Base-by-base conservation (phyloP, 2,888 invertebrate species). In the Diadegma fenestrale region DNA sequence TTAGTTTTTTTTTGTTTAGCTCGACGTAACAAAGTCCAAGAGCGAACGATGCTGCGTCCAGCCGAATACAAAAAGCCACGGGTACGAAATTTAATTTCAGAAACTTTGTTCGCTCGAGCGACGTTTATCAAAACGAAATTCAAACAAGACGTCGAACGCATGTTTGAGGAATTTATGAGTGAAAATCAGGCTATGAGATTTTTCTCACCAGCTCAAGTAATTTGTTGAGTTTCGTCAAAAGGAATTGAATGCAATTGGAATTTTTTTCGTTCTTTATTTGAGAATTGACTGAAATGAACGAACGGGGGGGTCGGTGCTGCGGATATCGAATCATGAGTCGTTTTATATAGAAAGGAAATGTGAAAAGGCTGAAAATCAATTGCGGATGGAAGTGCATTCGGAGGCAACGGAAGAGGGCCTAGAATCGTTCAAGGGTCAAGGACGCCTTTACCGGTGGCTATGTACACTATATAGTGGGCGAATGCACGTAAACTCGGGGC, bases 351-450 rank as follows among this genome's bases (percentile, higher is more conserved):
- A 33, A 17, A 63, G 26, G 71, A 82, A 82, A 54, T 61, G 69
- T 69, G 83, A 76, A 85, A 64, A 58, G 63, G 58, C 45, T 68
- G 66, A 80, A 69, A 30, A 22, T 26, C 22, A 54, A 51, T 43
- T 77, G n/a, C n/a, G 76, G 72, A 72, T 58, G 76, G 58, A 80
- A 77, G 77, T 61, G 22, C 33, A 80, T 64, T 43, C 45, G 80
- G 81, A 77, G 58, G 6, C 7, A 41, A 66, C 19, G 69, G 1
- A 19, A 68, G 63, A 73, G 84, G 82, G 77, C 72, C 73, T 37
- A 48, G 69, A 69, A 78, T 85, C 80, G 86, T 88, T 86, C 78
- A 84, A 87, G 87, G 88, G 87, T 89, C 88, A 88, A 88, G 89
- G 88, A 80, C 87, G 37, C 17, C 48, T 17, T 79, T 75, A 30